Percentiles rank a stretch among this genome's conserved stretches.
Evolutionary conservation across 2,888 invertebrate genomes (phyloP).

Genomic region (Diplazon laetatorius): DNA sequence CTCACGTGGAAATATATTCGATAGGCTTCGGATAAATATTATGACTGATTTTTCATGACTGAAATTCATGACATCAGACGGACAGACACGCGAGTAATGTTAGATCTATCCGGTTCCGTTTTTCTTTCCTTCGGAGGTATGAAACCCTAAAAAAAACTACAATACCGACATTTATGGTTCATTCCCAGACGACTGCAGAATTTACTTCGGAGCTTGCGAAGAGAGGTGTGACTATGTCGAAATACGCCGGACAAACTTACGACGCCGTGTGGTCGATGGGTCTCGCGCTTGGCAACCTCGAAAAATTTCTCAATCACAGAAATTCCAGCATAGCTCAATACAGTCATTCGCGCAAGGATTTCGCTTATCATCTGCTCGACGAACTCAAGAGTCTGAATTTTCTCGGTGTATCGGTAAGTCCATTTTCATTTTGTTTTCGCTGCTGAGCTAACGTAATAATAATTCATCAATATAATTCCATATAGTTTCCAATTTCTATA

Average conservation of each 20-base stretch:
- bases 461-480: too few species aligned
- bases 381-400: conserved; percentile 90
- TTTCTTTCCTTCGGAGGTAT: too few species aligned
- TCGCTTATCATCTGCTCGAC: conserved; percentile 88
- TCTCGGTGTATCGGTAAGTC: conserved; percentile 93
- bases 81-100: too few species aligned
- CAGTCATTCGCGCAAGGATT: conserved; percentile 89
- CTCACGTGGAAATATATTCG: not conserved
- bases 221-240: conserved; percentile 85
- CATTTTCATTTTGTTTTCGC: too few species aligned
- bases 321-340: conserved; percentile 85
- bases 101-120: too few species aligned
- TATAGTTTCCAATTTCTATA: too few species aligned
- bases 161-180: conserved; percentile 8
- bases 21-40: too few species aligned
- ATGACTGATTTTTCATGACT: too few species aligned
- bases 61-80: too few species aligned
- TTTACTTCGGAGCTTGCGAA: conserved; percentile 86
- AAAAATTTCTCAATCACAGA: conserved; percentile 84
- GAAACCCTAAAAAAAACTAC: too few species aligned
- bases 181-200: conserved; percentile 86
- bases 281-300: conserved; percentile 87
- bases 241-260: conserved; percentile 91
- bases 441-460: too few species aligned
- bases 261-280: conserved; percentile 97